Evolutionary conservation across 1,140 invertebrate genomes (phyloP).

Genomic region (Leptopilina boulardi): DNA sequence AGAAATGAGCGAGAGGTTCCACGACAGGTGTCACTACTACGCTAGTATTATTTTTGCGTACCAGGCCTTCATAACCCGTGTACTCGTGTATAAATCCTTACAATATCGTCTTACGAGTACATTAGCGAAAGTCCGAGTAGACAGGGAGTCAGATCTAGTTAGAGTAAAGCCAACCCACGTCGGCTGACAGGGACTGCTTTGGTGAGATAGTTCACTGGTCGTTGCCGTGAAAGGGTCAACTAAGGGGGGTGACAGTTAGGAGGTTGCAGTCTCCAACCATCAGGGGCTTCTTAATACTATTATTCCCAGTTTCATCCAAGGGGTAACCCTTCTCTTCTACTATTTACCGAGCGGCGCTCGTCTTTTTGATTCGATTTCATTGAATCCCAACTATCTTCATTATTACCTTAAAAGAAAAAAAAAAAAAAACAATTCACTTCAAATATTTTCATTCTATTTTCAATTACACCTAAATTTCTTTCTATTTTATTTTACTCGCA

Average conservation of each 20-base stretch:
- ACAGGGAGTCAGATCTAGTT: constrained; percentile 65
- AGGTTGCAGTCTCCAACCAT: constrained; percentile 64
- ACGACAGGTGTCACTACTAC: background rate
- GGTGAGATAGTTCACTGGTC: constrained; percentile 52
- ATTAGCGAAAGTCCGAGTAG: constrained; percentile 50
- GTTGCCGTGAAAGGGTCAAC: constrained; percentile 59
- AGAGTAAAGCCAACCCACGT: constrained; percentile 56
- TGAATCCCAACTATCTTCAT: background rate
- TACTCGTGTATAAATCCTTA: constrained; percentile 60
- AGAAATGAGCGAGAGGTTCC: background rate
- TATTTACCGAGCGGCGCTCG: background rate
- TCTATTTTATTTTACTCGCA: too few species aligned
- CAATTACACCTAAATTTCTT: too few species aligned
- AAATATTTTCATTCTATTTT: too few species aligned
- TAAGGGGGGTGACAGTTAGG: constrained; percentile 64
- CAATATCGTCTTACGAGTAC: constrained; percentile 61
- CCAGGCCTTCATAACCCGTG: constrained; percentile 1
- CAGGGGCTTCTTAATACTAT: constrained; percentile 73
- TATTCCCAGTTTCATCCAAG: constrained; percentile 67
- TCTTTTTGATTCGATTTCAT: constrained; percentile 36
- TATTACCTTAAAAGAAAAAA: background rate
- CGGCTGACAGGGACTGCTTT: constrained; percentile 52
- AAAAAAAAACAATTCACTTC: background rate
- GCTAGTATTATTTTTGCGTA: constrained; percentile 10
- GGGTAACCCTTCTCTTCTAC: constrained; percentile 46